Percentiles rank a stretch among this genome's conserved stretches.
Evolutionary conservation across 1,140 invertebrate species (phyloP).

Genomic region (Chrysopa pallens): DNA sequence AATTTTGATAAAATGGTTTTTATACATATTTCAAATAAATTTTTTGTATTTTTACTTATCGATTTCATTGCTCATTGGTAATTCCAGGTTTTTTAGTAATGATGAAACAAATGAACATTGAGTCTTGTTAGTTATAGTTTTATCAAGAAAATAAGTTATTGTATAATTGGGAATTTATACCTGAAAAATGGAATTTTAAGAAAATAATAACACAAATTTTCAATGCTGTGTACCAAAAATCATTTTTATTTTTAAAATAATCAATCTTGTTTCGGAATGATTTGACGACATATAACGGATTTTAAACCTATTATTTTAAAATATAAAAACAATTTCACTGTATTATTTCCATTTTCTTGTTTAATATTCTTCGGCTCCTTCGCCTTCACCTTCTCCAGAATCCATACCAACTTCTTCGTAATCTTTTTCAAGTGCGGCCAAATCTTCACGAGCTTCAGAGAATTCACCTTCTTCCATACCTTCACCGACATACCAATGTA

Average conservation of each 20-base stretch:
- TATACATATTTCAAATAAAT: too few relatives aligned
- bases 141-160: too few relatives aligned
- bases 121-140: too few relatives aligned
- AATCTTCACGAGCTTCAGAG: constrained; percentile 65
- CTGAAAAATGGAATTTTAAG: not conserved
- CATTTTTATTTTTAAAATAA: too few relatives aligned
- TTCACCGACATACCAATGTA: constrained; percentile 69
- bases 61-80: too few relatives aligned
- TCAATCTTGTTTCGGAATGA: too few relatives aligned
- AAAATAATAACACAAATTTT: not conserved
- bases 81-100: too few relatives aligned
- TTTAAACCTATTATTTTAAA: not conserved
- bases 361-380: constrained; percentile 51
- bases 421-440: constrained; percentile 63
- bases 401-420: constrained; percentile 66
- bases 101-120: too few relatives aligned
- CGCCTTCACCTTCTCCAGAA: constrained; percentile 46
- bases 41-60: too few relatives aligned
- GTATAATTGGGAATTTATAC: not conserved
- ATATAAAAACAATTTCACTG: not conserved
- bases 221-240: not conserved
- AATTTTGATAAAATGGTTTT: too few relatives aligned
- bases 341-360: not conserved
- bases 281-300: too few relatives aligned
- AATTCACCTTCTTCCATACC: constrained; percentile 75